Conservation (phyloP, 1,140 invertebrate genomes). For the Rhagoletis pomonella region DNA sequence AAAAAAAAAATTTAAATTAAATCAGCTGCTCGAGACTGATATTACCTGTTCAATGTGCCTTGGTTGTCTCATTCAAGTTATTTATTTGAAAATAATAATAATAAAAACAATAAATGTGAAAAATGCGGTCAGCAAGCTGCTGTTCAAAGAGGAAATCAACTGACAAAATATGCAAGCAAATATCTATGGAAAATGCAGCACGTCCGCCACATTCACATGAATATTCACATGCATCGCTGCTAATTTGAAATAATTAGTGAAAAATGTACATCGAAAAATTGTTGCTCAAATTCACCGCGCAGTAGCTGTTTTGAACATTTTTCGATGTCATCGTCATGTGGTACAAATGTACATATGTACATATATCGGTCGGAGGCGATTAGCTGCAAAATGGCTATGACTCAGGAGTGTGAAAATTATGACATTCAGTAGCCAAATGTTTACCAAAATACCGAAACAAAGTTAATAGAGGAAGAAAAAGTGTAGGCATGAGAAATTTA, state of each 20-base stretch:
- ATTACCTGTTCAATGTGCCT: too few species aligned
- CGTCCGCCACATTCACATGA: neutral
- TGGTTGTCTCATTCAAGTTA: too few species aligned
- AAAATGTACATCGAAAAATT: neutral
- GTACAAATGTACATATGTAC: too few species aligned
- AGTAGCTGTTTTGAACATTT: neutral
- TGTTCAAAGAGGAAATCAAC: conserved; percentile 2
- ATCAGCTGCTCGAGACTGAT: too few species aligned
- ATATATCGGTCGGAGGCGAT: neutral
- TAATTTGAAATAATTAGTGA: conserved; percentile 3
- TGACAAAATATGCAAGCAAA: neutral
- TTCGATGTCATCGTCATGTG: neutral
- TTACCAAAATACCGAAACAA: neutral
- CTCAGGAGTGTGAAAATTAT: neutral
- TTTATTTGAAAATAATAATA: too few species aligned
- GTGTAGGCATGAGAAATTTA: neutral
- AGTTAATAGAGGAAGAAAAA: neutral
- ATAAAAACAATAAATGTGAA: neutral
- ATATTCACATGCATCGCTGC: neutral
- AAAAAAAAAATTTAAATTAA: too few species aligned
- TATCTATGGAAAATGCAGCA: neutral
- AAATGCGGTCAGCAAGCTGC: neutral
- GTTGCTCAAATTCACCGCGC: too few species aligned
- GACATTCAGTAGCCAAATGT: neutral
- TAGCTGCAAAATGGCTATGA: neutral